A percentile compares a stretch with the other conserved stretches of the same genome.
phyloP scores from a whole-genome alignment of 2,888 invertebrate genomes.

The Agriotes lineatus region DNA sequence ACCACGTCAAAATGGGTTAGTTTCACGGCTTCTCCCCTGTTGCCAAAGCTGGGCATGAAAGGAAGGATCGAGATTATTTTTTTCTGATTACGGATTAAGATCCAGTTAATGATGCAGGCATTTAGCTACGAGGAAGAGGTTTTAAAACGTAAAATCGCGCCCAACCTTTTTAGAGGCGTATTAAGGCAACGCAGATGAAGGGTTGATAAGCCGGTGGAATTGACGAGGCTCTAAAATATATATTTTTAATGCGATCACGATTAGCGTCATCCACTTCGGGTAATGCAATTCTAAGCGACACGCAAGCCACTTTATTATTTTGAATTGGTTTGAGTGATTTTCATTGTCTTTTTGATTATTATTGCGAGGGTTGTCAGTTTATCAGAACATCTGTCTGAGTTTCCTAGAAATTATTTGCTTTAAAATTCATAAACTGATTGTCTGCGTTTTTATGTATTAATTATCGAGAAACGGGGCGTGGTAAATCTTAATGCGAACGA shows the following conservation, averaged over 20 bases:
- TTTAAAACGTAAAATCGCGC: conserved; percentile 17
- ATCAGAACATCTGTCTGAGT: neutral
- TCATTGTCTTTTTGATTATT: neutral
- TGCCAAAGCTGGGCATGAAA: conserved; percentile 2
- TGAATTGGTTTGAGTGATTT: conserved; percentile 15
- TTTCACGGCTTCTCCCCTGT: conserved; percentile 3
- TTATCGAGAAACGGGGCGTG: too few relatives aligned
- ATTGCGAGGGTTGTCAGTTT: neutral
- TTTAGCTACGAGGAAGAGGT: conserved; percentile 9
- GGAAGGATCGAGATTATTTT: conserved; percentile 3
- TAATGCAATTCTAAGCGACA: conserved; percentile 51
- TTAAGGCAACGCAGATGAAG: conserved; percentile 49
- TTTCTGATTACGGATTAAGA: neutral
- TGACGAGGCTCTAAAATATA: conserved; percentile 54
- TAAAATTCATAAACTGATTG: too few relatives aligned
- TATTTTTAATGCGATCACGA: conserved; percentile 56
- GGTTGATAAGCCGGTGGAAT: conserved; percentile 55
- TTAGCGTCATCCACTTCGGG: conserved; percentile 56
- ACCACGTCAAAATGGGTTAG: conserved; percentile 36
- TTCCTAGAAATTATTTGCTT: too few relatives aligned
- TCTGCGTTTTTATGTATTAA: too few relatives aligned
- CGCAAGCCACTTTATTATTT: conserved; percentile 48
- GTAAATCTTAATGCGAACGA: too few relatives aligned
- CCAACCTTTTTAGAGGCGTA: conserved; percentile 17
- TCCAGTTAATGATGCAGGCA: neutral